Evolutionary conservation across 2,113 vertebrate species (phyloP).

Genomic region (Chascanopsetta lugubris): DNA sequence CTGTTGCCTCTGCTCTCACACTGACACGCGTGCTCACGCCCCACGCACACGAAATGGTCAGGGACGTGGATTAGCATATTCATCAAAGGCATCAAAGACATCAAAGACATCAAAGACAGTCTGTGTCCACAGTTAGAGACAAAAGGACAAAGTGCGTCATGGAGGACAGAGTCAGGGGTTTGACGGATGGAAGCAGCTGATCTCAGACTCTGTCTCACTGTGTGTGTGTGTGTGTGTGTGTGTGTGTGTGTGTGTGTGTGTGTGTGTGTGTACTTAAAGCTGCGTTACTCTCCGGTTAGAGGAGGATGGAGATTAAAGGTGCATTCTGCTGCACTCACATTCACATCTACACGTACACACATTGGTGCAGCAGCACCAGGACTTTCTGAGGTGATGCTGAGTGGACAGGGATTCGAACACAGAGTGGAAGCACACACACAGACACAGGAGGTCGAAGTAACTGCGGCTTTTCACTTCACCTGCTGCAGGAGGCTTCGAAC

Average conservation of each 20-base stretch:
- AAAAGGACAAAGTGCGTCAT: background rate
- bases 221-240: no score
- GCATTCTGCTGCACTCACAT: background rate
- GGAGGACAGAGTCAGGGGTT: background rate
- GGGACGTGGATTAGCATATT: constrained; percentile 2
- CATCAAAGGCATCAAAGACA: background rate
- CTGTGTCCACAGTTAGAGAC: background rate
- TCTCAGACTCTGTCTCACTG: no score
- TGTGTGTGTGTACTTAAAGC: background rate
- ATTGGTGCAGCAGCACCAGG: constrained; percentile 6
- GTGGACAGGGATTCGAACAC: constrained; percentile 12
- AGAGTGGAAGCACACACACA: constrained; percentile 12
- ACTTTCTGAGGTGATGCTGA: constrained; percentile 22
- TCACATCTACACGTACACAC: background rate
- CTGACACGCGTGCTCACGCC: background rate
- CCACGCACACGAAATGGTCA: background rate
- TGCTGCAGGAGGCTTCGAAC: constrained; percentile 47
- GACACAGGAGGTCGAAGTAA: background rate
- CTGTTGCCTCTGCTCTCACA: background rate
- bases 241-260: no score
- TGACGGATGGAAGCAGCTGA: background rate
- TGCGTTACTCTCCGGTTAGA: background rate
- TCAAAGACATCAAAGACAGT: background rate
- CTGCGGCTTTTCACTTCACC: constrained; percentile 57
- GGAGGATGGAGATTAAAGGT: background rate